Evolutionary conservation across 2,888 invertebrate species (phyloP), one percentile per base, ranked within the genome.

Genomic region (Coremacera marginata): DNA sequence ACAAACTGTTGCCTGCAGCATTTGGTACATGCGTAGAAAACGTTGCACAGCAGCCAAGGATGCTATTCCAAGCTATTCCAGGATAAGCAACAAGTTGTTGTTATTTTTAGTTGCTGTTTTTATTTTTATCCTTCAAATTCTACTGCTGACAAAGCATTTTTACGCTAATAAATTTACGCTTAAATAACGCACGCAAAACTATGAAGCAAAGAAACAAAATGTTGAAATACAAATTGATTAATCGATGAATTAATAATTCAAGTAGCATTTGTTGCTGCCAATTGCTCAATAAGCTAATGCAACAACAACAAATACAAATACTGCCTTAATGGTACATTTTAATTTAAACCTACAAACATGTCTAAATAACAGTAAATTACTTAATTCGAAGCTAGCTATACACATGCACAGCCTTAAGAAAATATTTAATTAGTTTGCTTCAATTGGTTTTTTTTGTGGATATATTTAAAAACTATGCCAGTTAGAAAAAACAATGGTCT

Each of bases 241-340:
- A 67, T 34, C 37, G 37, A n/a, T 67, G 31, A n/a, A 57, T 71
- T 71, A 71, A 31, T 57, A 57, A 57, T 71, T 55, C 57, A 71
- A 34, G 52, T 9, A 34, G 49, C 71, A 19, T 31, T 9, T 49
- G 49, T 44, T 19, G n/a, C 67, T 31, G 22, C 67, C 25, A 60
- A 22, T 60, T 25, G 57, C 57, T 44, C 25, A 25, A 60, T 60
- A 27, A 27, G 25, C 57, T 22, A 8, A 19, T 27, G 25, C 22
- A 60, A 60, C 25, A 25, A 60, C 57, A 19, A n/a, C 57, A 55
- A n/a, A 7, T 19, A 44, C 1, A 44, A 44, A 44, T 44, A 14
- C 3, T 7, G 44, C 7, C n/a, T n/a, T n/a, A 44, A 44, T 11
- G 11, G 11, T 44, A 44, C 14, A 11, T 44, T 44, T 11, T 14